Conservation (phyloP, 2,113 vertebrate genomes). For the Carassius auratus region DNA sequence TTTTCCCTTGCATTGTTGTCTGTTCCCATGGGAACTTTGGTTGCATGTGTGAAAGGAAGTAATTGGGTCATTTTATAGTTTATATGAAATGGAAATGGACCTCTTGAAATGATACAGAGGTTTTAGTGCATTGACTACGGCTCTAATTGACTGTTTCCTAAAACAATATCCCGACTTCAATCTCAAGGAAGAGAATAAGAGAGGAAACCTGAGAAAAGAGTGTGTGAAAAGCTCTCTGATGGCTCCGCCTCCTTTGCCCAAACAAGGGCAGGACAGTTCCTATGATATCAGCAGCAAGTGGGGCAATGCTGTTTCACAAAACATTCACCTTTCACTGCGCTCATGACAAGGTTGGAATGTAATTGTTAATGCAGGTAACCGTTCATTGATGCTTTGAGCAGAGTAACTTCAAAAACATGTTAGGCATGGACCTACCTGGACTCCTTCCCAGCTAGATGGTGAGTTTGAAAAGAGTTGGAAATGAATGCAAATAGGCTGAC, state of each 20-base stretch:
- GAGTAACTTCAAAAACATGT: constrained; percentile 37
- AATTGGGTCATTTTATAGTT: constrained; percentile 55
- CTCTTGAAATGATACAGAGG: constrained; percentile 22
- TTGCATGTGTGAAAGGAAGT: constrained; percentile 50
- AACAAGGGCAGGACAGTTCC: constrained; percentile 79
- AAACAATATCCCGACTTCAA: constrained; percentile 54
- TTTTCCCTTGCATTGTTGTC: constrained; percentile 61
- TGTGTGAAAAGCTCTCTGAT: constrained; percentile 43
- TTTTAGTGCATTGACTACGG: constrained; percentile 20
- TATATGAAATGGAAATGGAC: not conserved
- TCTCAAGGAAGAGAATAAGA: constrained; percentile 32
- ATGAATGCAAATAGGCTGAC: constrained; percentile 8
- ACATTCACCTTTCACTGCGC: constrained; percentile 81
- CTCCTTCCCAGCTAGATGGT: constrained; percentile 70
- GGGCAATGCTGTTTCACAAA: constrained; percentile 74
- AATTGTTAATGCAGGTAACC: constrained; percentile 67
- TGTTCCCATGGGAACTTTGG: constrained; percentile 63
- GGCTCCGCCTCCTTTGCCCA: constrained; percentile 73
- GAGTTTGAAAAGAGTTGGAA: constrained; percentile 66
- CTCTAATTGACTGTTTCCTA: constrained; percentile 51
- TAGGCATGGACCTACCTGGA: constrained; percentile 64
- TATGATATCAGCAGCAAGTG: constrained; percentile 78
- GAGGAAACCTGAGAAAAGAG: constrained; percentile 44
- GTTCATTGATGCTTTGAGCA: constrained; percentile 12
- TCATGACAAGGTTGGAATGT: constrained; percentile 79